phyloP scores from a whole-genome alignment of 2,113 vertebrate genomes.

The Sclerurus mexicanus region DNA sequence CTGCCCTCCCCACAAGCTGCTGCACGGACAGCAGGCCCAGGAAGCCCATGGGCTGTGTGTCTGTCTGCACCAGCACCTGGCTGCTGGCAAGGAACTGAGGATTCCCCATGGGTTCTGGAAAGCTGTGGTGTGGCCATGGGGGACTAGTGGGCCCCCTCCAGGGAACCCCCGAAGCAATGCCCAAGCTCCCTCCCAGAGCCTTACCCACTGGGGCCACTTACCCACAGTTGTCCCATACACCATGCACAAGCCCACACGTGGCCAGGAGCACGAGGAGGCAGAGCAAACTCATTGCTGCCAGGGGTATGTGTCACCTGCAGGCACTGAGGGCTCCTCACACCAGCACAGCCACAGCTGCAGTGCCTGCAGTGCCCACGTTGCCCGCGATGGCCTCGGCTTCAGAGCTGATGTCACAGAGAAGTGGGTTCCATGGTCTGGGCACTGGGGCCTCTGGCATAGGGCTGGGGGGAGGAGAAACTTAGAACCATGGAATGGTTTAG shows the following conservation, averaged over 20 bases:
- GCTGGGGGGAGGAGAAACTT: too few species aligned
- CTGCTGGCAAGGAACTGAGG: too few species aligned
- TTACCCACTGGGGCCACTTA: too few species aligned
- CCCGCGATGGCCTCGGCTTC: rapidly evolving
- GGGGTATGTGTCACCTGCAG: too few species aligned
- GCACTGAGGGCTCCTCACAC: neutral
- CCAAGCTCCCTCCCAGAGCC: neutral
- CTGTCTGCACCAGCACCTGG: too few species aligned
- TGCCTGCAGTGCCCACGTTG: rapidly evolving
- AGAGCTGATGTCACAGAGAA: neutral
- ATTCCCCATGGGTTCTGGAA: too few species aligned
- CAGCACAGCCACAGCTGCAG: neutral
- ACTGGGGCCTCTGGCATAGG: too few species aligned
- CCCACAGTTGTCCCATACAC: neutral
- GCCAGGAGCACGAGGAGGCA: neutral
- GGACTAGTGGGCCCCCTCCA: neutral
- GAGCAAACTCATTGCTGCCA: neutral
- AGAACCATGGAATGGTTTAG: neutral
- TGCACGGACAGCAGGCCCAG: neutral
- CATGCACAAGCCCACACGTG: neutral
- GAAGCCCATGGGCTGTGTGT: neutral
- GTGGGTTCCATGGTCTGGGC: rapidly evolving
- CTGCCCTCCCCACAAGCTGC: neutral
- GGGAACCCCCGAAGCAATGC: too few species aligned
- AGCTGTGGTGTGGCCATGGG: too few species aligned